These are phyloP conservation scores for Zingel zingel DNA, from an alignment of 2,113 vertebrate genomes.

Conservation along the genomic window DNA sequence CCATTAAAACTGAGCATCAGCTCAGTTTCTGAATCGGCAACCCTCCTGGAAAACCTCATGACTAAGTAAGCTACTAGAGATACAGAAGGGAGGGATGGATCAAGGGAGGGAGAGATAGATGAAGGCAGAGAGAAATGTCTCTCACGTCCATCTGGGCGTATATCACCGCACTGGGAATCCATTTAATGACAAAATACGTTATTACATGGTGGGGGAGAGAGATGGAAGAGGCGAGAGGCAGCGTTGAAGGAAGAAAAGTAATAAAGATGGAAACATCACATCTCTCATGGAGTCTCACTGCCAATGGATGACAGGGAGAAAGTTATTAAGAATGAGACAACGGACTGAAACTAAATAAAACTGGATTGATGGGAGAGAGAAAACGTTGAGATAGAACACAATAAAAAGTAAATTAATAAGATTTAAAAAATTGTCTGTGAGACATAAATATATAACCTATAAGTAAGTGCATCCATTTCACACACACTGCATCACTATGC, in stretches of 20 bases:
- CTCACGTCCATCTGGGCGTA: conserved; percentile 30
- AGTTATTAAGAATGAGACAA: conserved; percentile 33
- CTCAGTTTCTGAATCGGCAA: conserved; percentile 44
- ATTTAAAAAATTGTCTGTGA: neutral
- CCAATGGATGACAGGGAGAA: conserved; percentile 2
- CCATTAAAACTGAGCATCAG: conserved; percentile 58
- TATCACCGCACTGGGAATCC: conserved; percentile 42
- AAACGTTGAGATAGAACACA: neutral
- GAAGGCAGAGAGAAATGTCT: conserved; percentile 26
- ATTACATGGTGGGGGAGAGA: conserved; percentile 40
- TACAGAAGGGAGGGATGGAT: conserved; percentile 6
- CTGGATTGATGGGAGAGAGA: neutral
- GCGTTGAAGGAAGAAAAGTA: conserved; percentile 28
- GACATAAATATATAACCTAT: neutral
- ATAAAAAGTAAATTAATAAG: neutral
- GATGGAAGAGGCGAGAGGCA: conserved; percentile 4
- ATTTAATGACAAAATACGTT: conserved; percentile 66
- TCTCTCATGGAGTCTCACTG: conserved; percentile 17
- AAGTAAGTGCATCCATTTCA: conserved; percentile 15
- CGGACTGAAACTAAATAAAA: conserved; percentile 15
- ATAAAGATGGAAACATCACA: conserved; percentile 49
- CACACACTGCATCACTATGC: neutral
- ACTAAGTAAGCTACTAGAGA: conserved; percentile 60
- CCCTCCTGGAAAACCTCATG: conserved; percentile 61
- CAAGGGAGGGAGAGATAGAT: conserved; percentile 20